phyloP scores from a whole-genome alignment of 2,113 vertebrate species.

The Heterotilapia buettikoferi region DNA sequence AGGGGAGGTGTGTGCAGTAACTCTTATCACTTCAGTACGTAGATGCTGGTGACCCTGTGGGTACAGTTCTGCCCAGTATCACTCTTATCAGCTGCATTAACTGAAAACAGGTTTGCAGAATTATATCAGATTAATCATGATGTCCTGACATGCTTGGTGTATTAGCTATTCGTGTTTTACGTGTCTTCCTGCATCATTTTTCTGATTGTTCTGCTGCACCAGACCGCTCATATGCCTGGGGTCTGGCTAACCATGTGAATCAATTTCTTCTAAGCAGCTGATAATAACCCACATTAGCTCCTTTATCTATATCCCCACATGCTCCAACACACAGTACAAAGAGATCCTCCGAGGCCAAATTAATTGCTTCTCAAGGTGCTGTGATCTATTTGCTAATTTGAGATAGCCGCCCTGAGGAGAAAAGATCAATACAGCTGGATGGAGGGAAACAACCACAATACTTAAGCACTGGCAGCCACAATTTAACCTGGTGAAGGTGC shows the following conservation, averaged over 20 bases:
- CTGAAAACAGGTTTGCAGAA: neutral
- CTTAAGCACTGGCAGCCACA: neutral
- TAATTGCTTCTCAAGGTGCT: conserved; percentile 27
- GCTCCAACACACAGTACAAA: conserved; percentile 1
- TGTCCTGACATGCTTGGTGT: neutral
- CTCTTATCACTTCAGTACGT: neutral
- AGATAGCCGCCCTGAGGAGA: conserved; percentile 2
- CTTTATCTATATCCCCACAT: conserved; percentile 25
- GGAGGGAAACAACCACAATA: neutral
- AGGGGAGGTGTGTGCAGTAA: neutral
- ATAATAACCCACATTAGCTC: conserved; percentile 43
- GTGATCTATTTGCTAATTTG: conserved; percentile 43
- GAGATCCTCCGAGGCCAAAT: conserved; percentile 15
- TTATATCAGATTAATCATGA: neutral
- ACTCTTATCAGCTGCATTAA: neutral
- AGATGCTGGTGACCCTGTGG: neutral
- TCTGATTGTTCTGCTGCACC: neutral
- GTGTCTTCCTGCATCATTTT: neutral
- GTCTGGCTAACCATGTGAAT: conserved; percentile 20
- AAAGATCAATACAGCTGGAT: conserved; percentile 26
- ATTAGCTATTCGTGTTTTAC: neutral
- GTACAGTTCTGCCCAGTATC: neutral
- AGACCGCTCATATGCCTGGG: neutral
- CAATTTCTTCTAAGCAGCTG: conserved; percentile 35
- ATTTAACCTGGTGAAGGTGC: neutral